Percentiles rank a stretch among this genome's conserved stretches.
phyloP scores from a whole-genome alignment of 2,113 vertebrate species.

The Silurus glanis region DNA sequence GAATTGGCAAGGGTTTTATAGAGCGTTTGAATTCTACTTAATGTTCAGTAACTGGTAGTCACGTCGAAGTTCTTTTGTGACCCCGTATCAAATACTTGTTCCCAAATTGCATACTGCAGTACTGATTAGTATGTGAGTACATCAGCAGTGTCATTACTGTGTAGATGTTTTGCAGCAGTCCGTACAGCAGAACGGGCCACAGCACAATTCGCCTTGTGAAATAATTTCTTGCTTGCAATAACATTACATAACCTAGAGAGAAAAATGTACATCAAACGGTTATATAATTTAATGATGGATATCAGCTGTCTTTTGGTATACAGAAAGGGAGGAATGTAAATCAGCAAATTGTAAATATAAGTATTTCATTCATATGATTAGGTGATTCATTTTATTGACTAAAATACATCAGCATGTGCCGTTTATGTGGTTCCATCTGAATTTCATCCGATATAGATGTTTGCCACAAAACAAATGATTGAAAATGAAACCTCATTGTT shows the following conservation, averaged over 20 bases:
- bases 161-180: background rate
- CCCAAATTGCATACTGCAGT: constrained; percentile 3
- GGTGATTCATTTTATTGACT: background rate
- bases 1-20: background rate
- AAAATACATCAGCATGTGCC: background rate
- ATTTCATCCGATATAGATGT: background rate
- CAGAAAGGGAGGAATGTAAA: background rate
- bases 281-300: background rate
- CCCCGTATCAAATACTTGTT: background rate
- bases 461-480: background rate
- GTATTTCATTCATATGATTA: background rate
- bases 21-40: background rate
- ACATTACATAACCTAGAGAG: background rate
- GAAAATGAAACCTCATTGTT: background rate
- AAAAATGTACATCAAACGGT: background rate
- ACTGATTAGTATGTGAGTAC: background rate
- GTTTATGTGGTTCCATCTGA: background rate
- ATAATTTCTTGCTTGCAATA: background rate
- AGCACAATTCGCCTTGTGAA: background rate
- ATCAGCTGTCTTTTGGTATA: background rate
- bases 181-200: background rate
- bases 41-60: background rate
- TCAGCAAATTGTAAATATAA: background rate
- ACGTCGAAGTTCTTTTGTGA: background rate
- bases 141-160: background rate